A percentile compares a stretch with the other conserved stretches of the same genome.
These are phyloP conservation scores for Uromys caudimaculatus DNA, from an alignment of 2,797 vertebrate genomes.

Conservation along the genomic window DNA sequence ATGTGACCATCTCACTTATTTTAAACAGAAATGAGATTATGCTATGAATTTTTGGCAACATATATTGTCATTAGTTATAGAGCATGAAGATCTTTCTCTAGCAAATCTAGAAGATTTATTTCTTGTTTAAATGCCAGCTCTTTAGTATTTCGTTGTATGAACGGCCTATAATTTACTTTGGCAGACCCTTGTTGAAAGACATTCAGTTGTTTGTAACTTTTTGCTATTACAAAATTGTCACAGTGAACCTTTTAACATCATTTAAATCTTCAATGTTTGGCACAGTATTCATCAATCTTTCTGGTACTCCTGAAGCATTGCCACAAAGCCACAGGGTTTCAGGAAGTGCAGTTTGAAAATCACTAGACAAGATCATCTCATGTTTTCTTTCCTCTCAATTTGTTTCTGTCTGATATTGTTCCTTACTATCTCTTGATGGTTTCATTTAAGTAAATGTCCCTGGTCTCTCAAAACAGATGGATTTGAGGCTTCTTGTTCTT, in stretches of 20 bases:
- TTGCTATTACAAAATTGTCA: constrained; percentile 55
- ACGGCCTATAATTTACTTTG: constrained; percentile 61
- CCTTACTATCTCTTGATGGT: constrained; percentile 44
- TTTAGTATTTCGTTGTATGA: constrained; percentile 61
- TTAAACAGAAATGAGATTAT: constrained; percentile 20
- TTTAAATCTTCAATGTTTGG: constrained; percentile 56
- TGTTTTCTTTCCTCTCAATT: constrained; percentile 69
- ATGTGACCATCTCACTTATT: not conserved
- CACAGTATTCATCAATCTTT: constrained; percentile 55
- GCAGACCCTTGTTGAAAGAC: constrained; percentile 49
- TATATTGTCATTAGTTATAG: constrained; percentile 49
- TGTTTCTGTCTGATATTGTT: constrained; percentile 42
- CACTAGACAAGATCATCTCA: constrained; percentile 59
- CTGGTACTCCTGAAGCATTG: constrained; percentile 27
- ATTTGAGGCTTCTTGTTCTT: not conserved
- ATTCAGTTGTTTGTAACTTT: constrained; percentile 67
- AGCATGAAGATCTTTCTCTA: constrained; percentile 55
- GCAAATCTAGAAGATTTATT: constrained; percentile 35
- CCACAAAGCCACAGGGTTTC: constrained; percentile 62
- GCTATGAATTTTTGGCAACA: not conserved
- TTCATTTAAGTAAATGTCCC: constrained; percentile 8
- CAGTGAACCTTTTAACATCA: constrained; percentile 42
- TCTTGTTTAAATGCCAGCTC: constrained; percentile 64
- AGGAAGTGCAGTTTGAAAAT: constrained; percentile 74
- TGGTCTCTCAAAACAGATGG: constrained; percentile 55